These are phyloP conservation scores for Rhinoderma darwinii DNA, from an alignment of 2,113 vertebrate genomes.

Conservation along the genomic window DNA sequence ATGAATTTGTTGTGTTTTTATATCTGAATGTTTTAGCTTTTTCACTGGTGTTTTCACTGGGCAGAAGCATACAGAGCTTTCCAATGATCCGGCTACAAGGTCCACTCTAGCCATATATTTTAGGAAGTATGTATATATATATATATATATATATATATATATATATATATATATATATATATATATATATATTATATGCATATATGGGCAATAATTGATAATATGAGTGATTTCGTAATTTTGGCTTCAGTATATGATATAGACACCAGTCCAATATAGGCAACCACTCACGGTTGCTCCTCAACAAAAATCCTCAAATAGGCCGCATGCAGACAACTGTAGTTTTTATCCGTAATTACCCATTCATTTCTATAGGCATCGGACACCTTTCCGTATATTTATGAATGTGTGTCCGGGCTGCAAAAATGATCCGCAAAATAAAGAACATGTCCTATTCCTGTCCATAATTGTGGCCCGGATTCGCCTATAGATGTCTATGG, in stretches of 20 bases:
- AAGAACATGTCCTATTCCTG: too few relatives aligned
- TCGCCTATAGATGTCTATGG: too few relatives aligned
- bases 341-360: too few relatives aligned
- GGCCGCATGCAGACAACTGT: too few relatives aligned
- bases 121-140: background rate
- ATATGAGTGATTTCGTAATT: background rate
- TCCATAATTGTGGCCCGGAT: too few relatives aligned
- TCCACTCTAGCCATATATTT: background rate
- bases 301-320: background rate
- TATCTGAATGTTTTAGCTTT: constrained; percentile 9
- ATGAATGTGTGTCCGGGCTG: too few relatives aligned
- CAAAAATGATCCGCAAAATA: too few relatives aligned
- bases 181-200: background rate
- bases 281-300: background rate
- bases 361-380: too few relatives aligned
- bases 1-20: constrained; percentile 4
- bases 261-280: background rate
- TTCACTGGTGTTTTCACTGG: background rate
- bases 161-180: constrained; percentile 13
- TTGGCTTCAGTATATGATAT: background rate
- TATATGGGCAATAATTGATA: background rate
- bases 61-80: background rate
- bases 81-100: background rate
- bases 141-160: constrained; percentile 7
- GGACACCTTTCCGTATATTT: too few relatives aligned